Evolutionary conservation across 2,888 invertebrate species (phyloP).

Genomic region (Diaphora mendica): DNA sequence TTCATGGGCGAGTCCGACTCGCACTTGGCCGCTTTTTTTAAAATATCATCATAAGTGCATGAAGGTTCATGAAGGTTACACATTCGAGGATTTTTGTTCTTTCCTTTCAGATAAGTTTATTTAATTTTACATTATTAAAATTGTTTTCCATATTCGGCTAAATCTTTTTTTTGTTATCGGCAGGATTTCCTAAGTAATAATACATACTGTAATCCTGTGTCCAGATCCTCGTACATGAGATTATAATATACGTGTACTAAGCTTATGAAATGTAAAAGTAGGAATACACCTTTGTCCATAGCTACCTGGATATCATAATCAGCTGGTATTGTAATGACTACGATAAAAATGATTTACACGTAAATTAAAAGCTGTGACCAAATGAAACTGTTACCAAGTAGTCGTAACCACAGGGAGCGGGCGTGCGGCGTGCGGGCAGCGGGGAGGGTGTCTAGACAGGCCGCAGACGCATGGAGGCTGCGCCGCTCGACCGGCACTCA

Average conservation of each 20-base stretch:
- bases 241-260: no score
- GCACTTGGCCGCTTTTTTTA: no score
- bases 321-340: slow-evolving; percentile 10
- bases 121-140: not conserved
- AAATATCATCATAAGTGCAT: no score
- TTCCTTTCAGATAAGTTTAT: not conserved
- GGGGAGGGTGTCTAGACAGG: slow-evolving; percentile 82
- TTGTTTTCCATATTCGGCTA: no score
- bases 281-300: not conserved
- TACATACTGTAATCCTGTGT: no score
- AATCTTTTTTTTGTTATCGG: no score
- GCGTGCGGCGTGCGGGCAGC: slow-evolving; percentile 50
- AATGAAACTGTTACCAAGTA: slow-evolving; percentile 58
- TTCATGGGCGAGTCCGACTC: no score
- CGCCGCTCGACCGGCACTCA: slow-evolving; percentile 68
- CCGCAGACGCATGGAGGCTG: slow-evolving; percentile 85
- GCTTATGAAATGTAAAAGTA: no score
- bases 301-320: not conserved
- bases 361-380: slow-evolving; percentile 51
- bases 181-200: no score
- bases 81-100: no score
- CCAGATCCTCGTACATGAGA: no score
- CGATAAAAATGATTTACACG: slow-evolving; percentile 28
- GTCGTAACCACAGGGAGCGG: slow-evolving; percentile 50
- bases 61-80: no score